Conservation (phyloP, 2,113 vertebrate genomes). For the Prunella himalayana region DNA sequence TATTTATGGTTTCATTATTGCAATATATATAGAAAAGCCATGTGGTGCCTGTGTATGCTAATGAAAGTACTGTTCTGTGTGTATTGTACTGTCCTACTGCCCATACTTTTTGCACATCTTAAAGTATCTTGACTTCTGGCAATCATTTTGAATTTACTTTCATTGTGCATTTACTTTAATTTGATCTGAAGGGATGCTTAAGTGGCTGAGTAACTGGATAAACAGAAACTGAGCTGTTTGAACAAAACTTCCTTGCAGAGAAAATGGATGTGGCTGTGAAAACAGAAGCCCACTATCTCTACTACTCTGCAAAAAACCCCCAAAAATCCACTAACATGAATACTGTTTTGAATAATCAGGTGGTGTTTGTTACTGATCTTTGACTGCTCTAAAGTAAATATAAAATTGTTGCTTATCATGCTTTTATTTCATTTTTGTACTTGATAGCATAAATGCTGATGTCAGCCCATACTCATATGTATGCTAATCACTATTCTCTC, state of each 20-base stretch:
- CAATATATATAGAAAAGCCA: neutral
- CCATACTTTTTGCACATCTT: neutral
- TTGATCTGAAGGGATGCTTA: neutral
- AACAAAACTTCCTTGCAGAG: neutral
- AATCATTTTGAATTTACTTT: neutral
- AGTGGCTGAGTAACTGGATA: neutral
- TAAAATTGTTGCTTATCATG: neutral
- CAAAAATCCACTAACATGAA: neutral
- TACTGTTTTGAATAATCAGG: neutral
- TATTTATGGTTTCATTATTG: neutral
- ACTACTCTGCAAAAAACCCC: neutral
- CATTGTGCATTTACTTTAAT: neutral
- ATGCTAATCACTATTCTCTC: neutral
- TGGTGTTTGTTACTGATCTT: neutral
- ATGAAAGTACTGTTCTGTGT: neutral
- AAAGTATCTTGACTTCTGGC: neutral
- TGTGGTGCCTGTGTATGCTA: neutral
- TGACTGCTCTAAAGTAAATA: neutral
- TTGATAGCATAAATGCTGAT: neutral
- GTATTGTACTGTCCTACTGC: neutral
- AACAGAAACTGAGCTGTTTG: neutral
- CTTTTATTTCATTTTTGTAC: neutral
- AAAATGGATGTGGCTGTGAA: neutral
- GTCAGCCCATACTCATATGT: neutral
- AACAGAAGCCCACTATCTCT: neutral